Conservation (phyloP, 2,888 invertebrate genomes). For the Eledone cirrhosa region DNA sequence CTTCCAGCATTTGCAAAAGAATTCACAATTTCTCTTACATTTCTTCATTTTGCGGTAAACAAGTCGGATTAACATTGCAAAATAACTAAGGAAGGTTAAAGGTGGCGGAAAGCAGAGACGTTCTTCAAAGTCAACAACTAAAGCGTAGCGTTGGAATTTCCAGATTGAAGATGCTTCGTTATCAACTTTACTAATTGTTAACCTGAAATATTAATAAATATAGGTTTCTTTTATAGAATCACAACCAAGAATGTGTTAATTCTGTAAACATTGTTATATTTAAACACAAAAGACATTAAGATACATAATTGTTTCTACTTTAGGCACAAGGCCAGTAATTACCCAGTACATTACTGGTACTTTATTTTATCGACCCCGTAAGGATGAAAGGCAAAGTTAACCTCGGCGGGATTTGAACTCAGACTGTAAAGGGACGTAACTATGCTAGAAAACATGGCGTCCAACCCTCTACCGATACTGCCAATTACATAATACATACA, state of each 20-base stretch:
- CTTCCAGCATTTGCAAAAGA: slow-evolving; percentile 34
- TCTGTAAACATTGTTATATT: background rate
- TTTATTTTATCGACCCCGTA: too few relatives aligned
- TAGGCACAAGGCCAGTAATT: too few relatives aligned
- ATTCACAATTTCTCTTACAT: slow-evolving; percentile 34
- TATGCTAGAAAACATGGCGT: too few relatives aligned
- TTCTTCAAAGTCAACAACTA: slow-evolving; percentile 96
- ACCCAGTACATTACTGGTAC: too few relatives aligned
- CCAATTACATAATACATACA: too few relatives aligned
- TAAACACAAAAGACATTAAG: background rate
- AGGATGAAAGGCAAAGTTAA: too few relatives aligned
- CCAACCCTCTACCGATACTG: too few relatives aligned
- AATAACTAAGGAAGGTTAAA: slow-evolving; percentile 85
- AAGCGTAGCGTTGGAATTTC: slow-evolving; percentile 94
- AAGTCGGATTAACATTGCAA: slow-evolving; percentile 74
- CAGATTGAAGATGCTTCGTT: slow-evolving; percentile 95
- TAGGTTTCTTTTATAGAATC: background rate
- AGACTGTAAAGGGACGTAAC: too few relatives aligned
- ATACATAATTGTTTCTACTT: too few relatives aligned
- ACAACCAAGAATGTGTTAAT: background rate
- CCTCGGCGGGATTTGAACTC: too few relatives aligned
- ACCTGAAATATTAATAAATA: slow-evolving; percentile 54
- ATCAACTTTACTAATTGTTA: slow-evolving; percentile 77
- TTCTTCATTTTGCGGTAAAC: slow-evolving; percentile 36
- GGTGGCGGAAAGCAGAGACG: slow-evolving; percentile 97